A percentile compares a stretch with the other conserved stretches of the same genome.
phyloP scores from a whole-genome alignment of 2,113 vertebrate species.

The Poeciliopsis prolifica region DNA sequence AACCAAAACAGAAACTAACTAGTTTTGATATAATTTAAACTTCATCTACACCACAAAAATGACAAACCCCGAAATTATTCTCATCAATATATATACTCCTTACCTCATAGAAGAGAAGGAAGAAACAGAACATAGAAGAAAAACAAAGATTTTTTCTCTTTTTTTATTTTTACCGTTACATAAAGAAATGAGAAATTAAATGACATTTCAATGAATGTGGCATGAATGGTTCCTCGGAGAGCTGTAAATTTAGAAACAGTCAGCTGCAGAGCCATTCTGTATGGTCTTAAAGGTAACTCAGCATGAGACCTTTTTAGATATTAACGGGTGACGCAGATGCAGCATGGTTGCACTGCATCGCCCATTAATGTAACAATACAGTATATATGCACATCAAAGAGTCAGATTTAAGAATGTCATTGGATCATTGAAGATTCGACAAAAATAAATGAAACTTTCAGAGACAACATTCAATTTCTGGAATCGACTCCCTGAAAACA shows the following conservation, averaged over 20 bases:
- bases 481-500: too few relatives aligned
- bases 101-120: background rate
- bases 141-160: background rate
- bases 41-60: background rate
- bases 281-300: slow-evolving; percentile 13
- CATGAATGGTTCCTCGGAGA: background rate
- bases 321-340: slow-evolving; percentile 2
- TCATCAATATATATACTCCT: background rate
- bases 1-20: too few relatives aligned
- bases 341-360: slow-evolving; percentile 1
- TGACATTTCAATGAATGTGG: background rate
- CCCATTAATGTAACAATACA: background rate
- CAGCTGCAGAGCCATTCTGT: background rate
- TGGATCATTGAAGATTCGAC: background rate
- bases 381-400: background rate
- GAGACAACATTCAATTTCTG: background rate
- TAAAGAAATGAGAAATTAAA: background rate
- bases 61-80: background rate
- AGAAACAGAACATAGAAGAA: background rate
- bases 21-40: background rate
- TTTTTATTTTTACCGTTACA: background rate
- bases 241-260: slow-evolving; percentile 10
- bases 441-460: background rate
- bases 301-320: background rate
- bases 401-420: background rate